phyloP scores from a whole-genome alignment of 2,888 invertebrate genomes.

The Aleiodes alternator region DNA sequence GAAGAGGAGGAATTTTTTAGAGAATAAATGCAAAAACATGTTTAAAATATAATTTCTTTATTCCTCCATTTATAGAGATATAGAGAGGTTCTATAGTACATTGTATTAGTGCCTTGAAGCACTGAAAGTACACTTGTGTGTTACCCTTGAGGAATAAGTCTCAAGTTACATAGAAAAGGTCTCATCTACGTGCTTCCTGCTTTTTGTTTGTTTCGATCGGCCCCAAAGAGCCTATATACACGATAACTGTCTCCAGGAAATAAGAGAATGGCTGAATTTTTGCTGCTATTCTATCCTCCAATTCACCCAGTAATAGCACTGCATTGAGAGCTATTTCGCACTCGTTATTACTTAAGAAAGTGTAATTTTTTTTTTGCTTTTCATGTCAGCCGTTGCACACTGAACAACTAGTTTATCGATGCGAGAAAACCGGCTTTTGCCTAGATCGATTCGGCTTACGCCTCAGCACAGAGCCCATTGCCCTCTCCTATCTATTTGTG shows the following conservation, averaged over 20 bases:
- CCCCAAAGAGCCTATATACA: neutral
- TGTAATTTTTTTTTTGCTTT: constrained; percentile 23
- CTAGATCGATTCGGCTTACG: constrained; percentile 39
- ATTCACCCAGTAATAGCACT: constrained; percentile 10
- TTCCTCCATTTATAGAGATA: neutral
- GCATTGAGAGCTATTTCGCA: neutral
- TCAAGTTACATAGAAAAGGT: constrained; percentile 62
- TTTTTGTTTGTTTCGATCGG: constrained; percentile 64
- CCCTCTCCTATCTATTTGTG: neutral
- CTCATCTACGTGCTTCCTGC: constrained; percentile 64
- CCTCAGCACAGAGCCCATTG: constrained; percentile 16
- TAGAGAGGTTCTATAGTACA: neutral
- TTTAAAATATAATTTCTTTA: too few relatives aligned
- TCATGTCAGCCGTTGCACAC: constrained; percentile 30
- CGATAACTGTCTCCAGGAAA: constrained; percentile 46
- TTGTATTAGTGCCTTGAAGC: constrained; percentile 51
- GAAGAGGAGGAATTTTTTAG: too few relatives aligned
- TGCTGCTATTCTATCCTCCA: neutral
- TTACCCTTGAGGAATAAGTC: constrained; percentile 49
- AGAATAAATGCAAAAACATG: too few relatives aligned
- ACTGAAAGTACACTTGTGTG: constrained; percentile 45
- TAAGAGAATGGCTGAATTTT: constrained; percentile 12
- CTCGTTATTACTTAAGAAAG: neutral
- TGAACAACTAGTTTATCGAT: constrained; percentile 29
- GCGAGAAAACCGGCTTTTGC: constrained; percentile 44